Percentiles rank a stretch among this genome's conserved stretches.
Conservation (phyloP, 2,113 vertebrate species). For the Pedetes capensis region DNA sequence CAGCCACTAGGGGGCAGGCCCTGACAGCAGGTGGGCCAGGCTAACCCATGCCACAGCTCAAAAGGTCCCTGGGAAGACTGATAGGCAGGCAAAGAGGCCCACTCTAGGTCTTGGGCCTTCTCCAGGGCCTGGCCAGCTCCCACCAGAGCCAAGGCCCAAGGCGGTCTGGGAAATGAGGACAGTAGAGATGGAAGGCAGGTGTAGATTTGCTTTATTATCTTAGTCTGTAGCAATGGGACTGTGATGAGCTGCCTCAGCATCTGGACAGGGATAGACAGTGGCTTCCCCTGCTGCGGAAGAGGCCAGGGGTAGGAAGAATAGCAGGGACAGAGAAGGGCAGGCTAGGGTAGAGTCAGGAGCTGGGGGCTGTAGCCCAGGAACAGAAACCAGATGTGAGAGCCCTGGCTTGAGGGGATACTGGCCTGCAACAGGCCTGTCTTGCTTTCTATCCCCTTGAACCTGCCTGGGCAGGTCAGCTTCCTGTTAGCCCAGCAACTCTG, state of each 20-base stretch:
- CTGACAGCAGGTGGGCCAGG: slow-evolving; percentile 61
- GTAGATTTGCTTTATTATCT: not conserved
- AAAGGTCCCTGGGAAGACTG: not conserved
- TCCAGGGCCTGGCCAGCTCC: not conserved
- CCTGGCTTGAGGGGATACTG: not conserved
- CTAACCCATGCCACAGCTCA: not conserved
- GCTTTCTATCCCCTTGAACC: not conserved
- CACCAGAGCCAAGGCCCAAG: not conserved
- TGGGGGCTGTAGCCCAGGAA: not conserved
- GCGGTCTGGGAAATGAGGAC: not conserved
- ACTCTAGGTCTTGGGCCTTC: not conserved
- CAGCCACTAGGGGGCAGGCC: slow-evolving; percentile 75
- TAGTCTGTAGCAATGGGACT: not conserved
- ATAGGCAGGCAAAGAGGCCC: not conserved
- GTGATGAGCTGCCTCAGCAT: rapidly evolving
- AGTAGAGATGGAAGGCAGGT: not conserved
- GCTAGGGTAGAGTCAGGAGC: not conserved
- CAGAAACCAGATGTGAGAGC: not conserved
- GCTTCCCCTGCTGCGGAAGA: not conserved
- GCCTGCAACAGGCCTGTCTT: not conserved
- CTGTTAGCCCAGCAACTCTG: not conserved
- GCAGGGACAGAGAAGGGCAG: not conserved
- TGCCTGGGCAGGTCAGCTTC: not conserved
- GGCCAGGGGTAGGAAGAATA: not conserved
- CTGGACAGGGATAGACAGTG: not conserved